phyloP scores from a whole-genome alignment of 2,113 vertebrate genomes.

The Cathartes aura region DNA sequence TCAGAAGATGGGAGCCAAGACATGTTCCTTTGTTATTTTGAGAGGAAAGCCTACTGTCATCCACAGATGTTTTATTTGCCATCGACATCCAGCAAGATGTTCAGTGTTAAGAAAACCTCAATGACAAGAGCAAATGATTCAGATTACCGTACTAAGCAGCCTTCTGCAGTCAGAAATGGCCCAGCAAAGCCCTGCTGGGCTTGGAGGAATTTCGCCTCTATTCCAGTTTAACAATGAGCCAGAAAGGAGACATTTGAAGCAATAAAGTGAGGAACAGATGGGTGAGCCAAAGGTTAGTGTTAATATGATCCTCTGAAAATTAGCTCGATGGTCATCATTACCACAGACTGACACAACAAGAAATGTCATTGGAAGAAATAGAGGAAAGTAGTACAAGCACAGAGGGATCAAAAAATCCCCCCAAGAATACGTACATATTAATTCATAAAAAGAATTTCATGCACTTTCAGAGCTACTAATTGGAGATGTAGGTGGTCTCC shows the following conservation, averaged over 20 bases:
- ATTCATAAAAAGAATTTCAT: neutral
- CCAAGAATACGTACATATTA: neutral
- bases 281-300: conserved; percentile 56
- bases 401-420: neutral
- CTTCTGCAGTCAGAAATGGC: neutral
- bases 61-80: neutral
- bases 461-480: neutral
- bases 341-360: neutral
- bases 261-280: conserved; percentile 43
- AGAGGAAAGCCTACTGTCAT: neutral
- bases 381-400: neutral
- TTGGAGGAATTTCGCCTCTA: neutral
- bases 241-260: conserved; percentile 41
- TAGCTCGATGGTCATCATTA: conserved; percentile 31
- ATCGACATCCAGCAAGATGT: neutral
- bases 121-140: neutral
- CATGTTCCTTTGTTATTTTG: neutral
- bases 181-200: neutral
- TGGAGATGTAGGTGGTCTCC: neutral
- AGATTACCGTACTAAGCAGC: neutral
- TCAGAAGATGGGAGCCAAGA: neutral
- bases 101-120: neutral
- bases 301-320: conserved; percentile 45
- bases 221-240: conserved; percentile 18
- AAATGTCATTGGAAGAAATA: neutral